Percentiles rank a stretch among this genome's conserved stretches.
These are phyloP conservation scores for Rhegmatorhina hoffmannsi DNA, from an alignment of 2,113 vertebrate genomes.

Conservation along the genomic window DNA sequence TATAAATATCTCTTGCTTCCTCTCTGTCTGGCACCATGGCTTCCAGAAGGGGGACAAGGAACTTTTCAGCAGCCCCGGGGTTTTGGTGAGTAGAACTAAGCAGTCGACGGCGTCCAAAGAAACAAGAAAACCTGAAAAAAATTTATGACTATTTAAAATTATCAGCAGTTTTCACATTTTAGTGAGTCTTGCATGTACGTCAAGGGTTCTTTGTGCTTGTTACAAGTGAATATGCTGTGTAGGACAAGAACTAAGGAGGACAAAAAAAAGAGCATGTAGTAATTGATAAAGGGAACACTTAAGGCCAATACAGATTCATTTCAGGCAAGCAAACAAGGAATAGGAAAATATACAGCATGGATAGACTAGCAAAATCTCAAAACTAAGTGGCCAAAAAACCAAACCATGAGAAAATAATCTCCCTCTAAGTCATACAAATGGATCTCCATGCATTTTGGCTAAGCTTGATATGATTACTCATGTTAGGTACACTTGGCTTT, in stretches of 20 bases:
- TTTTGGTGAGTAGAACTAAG: constrained; percentile 17
- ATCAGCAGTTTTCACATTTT: not conserved
- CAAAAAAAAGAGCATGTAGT: not conserved
- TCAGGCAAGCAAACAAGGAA: not conserved
- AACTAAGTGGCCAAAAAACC: not conserved
- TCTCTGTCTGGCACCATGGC: not conserved
- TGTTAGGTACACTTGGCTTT: not conserved
- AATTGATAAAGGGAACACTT: not conserved
- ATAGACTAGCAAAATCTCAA: not conserved
- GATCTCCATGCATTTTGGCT: not conserved
- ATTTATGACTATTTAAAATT: not conserved
- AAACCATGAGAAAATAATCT: not conserved
- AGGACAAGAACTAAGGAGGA: constrained; percentile 45
- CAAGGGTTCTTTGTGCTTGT: not conserved
- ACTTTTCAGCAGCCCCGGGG: constrained; percentile 72
- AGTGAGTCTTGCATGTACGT: not conserved
- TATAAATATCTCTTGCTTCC: constrained; percentile 78
- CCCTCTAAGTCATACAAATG: not conserved
- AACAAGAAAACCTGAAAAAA: constrained; percentile 33
- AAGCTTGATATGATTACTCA: not conserved
- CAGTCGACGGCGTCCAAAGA: not conserved
- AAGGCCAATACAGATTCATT: not conserved
- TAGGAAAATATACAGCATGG: not conserved
- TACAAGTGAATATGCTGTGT: not conserved
- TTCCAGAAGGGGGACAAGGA: constrained; percentile 56